Evolutionary conservation across 1,140 invertebrate genomes (phyloP), one percentile per base, ranked within the genome.

Genomic region (Scaptomyza graminum): DNA sequence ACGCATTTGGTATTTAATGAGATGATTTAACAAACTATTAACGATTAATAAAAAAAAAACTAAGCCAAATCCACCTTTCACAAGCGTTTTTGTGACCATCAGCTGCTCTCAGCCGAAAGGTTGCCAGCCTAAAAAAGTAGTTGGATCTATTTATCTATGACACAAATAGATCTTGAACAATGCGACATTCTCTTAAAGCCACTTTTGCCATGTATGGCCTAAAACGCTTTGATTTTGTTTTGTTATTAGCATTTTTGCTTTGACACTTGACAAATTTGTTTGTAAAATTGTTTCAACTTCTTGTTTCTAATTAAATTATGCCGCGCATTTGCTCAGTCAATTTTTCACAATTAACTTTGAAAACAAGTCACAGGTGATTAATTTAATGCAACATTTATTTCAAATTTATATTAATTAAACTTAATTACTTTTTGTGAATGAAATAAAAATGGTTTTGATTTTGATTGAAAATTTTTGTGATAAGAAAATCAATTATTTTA

Each of bases 261-360:
- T 81, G 69, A 61, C 66, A 81, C 52, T 78, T 80, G 39, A 87
- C 74, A 77, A 75, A 78, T 87, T 34, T 72, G 60, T 85, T 72
- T 52, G 22, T 49, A 65, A 72, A 85, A 78, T 79, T 79, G 69
- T 83, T 47, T 64, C 46, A 11, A 81, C 50, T 55, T 66, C 37
- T 51, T 54, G 31, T 66, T 65, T 31, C 7, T 2, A 7, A 28
- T 28, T 55, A 13, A 22, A 16, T 50, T 55, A 37, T n/a, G 49
- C 61, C 76, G 67, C 83, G 63, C 80, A 84, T 82, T 88, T 87
- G 83, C 74, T 51, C 65, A 74, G 49, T 54, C 75, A 73, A 83
- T 87, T 87, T 88, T 88, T 87, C 83, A 87, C 79, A 88, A 87
- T 87, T 88, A 83, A 79, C 75, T 83, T 87, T 82, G 49, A 11